A percentile compares a stretch with the other conserved stretches of the same genome.
These are phyloP conservation scores for Macrotus californicus DNA, from an alignment of 2,113 vertebrate species.

Conservation along the genomic window DNA sequence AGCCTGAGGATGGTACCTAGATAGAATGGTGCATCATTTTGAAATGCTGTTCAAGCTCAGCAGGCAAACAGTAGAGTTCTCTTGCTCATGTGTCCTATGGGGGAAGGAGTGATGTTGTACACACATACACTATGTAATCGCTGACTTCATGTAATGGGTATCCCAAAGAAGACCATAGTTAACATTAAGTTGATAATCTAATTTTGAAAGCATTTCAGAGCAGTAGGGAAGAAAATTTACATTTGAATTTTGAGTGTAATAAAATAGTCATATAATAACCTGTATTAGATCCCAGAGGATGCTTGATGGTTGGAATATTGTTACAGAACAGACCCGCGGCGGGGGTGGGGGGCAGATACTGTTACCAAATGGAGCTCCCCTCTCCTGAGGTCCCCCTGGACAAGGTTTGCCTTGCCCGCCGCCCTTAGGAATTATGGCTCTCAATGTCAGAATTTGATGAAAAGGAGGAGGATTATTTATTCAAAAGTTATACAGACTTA, in stretches of 20 bases:
- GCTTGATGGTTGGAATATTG: neutral
- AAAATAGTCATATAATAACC: neutral
- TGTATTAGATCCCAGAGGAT: neutral
- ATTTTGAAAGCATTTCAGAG: conserved; percentile 25
- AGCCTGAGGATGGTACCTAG: neutral
- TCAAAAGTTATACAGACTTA: too few relatives aligned
- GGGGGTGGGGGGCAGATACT: too few relatives aligned
- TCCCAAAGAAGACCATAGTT: neutral
- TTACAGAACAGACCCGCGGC: too few relatives aligned
- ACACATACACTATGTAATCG: neutral
- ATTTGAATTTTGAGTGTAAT: neutral
- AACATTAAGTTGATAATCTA: neutral
- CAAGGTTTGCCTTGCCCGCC: too few relatives aligned
- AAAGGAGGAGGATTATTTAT: too few relatives aligned
- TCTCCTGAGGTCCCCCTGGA: too few relatives aligned
- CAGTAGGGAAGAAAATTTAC: neutral
- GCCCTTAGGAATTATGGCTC: too few relatives aligned
- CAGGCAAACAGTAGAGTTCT: neutral
- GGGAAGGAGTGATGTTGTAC: neutral
- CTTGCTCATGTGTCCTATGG: neutral
- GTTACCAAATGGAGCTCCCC: too few relatives aligned
- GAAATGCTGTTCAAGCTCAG: neutral
- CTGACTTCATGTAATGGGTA: neutral
- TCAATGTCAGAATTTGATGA: too few relatives aligned
- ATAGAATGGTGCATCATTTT: neutral